phyloP scores from a whole-genome alignment of 2,888 invertebrate species.

The Malthinus seriepunctatus region DNA sequence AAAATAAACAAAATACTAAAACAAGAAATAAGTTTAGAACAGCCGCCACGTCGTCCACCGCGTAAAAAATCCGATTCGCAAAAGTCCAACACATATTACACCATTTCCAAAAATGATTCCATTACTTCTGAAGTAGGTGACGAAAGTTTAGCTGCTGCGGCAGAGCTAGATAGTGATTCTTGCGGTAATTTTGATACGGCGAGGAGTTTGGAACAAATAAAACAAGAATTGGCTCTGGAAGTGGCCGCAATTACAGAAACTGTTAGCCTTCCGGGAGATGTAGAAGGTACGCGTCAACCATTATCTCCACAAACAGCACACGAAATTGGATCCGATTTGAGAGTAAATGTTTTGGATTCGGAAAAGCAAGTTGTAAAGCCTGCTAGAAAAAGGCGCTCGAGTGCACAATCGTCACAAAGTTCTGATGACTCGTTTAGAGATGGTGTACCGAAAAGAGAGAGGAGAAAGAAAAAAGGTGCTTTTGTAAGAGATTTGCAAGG shows the following conservation, averaged over 20 bases:
- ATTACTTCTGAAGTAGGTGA: constrained; percentile 59
- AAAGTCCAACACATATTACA: constrained; percentile 64
- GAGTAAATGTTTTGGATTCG: constrained; percentile 53
- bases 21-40: constrained; percentile 61
- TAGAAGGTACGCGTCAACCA: constrained; percentile 38
- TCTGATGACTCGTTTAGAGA: constrained; percentile 59
- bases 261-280: constrained; percentile 49
- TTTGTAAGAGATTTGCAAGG: constrained; percentile 59
- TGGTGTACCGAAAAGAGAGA: constrained; percentile 38
- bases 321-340: constrained; percentile 54
- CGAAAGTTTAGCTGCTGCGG: constrained; percentile 54
- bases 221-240: constrained; percentile 47
- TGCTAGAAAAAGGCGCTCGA: constrained; percentile 42
- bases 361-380: constrained; percentile 56
- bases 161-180: constrained; percentile 65
- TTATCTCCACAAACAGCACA: constrained; percentile 52
- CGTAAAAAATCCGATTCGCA: constrained; percentile 69
- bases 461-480: constrained; percentile 44
- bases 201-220: constrained; percentile 59
- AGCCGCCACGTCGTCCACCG: constrained; percentile 61
- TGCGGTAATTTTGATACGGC: constrained; percentile 71
- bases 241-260: constrained; percentile 54
- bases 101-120: constrained; percentile 65
- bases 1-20: constrained; percentile 53
- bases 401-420: constrained; percentile 44